These are phyloP conservation scores for Nasalis larvatus DNA, from an alignment of 2,113 vertebrate genomes.

Conservation along the genomic window DNA sequence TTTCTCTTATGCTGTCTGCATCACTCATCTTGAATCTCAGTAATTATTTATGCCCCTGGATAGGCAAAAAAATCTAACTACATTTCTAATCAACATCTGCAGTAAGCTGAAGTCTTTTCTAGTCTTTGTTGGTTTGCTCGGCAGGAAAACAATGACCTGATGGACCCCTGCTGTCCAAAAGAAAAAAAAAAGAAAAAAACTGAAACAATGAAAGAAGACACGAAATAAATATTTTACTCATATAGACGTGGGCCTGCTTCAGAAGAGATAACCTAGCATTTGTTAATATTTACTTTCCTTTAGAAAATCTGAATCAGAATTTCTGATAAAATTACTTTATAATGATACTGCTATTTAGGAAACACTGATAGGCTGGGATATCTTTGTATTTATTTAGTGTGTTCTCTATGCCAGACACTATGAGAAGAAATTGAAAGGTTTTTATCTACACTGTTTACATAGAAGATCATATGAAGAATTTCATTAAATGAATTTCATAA, in stretches of 20 bases:
- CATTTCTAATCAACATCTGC: neutral
- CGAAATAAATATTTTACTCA: neutral
- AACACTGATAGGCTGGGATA: neutral
- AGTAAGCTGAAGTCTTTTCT: neutral
- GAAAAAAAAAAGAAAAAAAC: neutral
- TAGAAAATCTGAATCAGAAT: conserved; percentile 16
- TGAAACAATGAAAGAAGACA: neutral
- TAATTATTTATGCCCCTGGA: neutral
- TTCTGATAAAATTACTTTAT: neutral
- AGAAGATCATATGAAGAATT: neutral
- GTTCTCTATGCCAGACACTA: neutral
- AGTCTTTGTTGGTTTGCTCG: neutral
- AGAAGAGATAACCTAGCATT: neutral
- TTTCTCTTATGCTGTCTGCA: neutral
- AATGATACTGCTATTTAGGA: neutral
- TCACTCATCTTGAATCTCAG: neutral
- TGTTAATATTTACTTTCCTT: conserved; percentile 7
- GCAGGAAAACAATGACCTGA: conserved; percentile 8
- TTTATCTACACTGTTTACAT: neutral
- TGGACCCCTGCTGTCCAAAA: neutral
- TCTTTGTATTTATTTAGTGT: neutral
- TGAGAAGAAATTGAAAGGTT: neutral
- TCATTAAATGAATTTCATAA: neutral
- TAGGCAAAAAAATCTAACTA: neutral
- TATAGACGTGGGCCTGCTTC: neutral